Conservation (phyloP, 2,113 vertebrate species). For the Notarius quadriscutis region DNA sequence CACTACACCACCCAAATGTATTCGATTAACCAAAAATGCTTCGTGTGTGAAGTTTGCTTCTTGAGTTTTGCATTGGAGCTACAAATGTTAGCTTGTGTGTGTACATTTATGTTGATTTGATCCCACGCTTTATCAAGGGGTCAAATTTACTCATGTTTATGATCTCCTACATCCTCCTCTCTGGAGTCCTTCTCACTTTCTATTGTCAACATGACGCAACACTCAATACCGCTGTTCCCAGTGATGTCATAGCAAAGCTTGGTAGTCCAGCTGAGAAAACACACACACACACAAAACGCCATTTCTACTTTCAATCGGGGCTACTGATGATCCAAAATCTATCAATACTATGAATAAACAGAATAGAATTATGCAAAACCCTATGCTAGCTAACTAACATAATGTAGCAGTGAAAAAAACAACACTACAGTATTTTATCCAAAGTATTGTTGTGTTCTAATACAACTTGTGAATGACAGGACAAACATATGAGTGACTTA, state of each 20-base stretch:
- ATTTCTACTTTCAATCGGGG: neutral
- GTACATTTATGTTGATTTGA: neutral
- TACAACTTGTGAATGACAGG: neutral
- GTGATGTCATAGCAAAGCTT: no score
- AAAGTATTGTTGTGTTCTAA: neutral
- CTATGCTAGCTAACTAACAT: neutral
- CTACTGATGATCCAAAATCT: neutral
- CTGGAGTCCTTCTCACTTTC: no score
- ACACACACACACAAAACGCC: no score
- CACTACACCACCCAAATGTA: neutral
- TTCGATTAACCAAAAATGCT: neutral
- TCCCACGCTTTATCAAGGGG: no score
- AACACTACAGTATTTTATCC: neutral
- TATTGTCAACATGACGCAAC: no score
- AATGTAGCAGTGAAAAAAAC: neutral
- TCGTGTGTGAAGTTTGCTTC: neutral
- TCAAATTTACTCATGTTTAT: no score
- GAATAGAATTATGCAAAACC: neutral
- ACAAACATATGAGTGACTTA: neutral
- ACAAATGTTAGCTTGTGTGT: neutral
- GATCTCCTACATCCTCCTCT: no score
- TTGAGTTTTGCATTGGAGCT: neutral
- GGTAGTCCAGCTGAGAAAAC: no score
- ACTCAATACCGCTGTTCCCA: no score
- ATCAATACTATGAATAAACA: neutral